Percentiles rank a stretch among this genome's conserved stretches.
Conservation (phyloP, 1,140 invertebrate species). For the Drosophila hydei region DNA sequence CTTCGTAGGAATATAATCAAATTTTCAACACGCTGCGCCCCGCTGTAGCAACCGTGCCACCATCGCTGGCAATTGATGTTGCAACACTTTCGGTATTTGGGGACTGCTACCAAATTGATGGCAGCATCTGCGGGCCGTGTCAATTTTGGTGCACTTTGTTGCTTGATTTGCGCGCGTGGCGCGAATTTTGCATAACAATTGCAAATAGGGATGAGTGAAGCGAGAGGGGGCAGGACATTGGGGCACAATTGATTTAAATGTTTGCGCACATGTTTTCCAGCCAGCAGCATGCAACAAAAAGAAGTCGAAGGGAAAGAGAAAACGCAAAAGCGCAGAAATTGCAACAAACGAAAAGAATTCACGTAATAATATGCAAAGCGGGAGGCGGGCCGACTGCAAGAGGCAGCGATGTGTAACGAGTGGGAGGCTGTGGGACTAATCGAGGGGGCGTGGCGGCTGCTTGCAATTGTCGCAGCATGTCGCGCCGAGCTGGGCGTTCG, state of each 20-base stretch:
- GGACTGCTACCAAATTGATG: slow-evolving; percentile 24
- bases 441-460: neutral
- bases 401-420: slow-evolving; percentile 46
- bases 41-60: neutral
- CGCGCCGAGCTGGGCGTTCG: slow-evolving; percentile 42
- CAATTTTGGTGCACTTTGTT: slow-evolving; percentile 50
- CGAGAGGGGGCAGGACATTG: slow-evolving; percentile 16
- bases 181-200: slow-evolving; percentile 79
- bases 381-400: slow-evolving; percentile 8
- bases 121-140: slow-evolving; percentile 30
- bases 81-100: slow-evolving; percentile 3
- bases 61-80: slow-evolving; percentile 1
- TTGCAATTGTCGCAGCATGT: slow-evolving; percentile 76
- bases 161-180: slow-evolving; percentile 65
- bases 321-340: slow-evolving; percentile 36
- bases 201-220: neutral
- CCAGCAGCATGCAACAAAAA: slow-evolving; percentile 16
- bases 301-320: too few species aligned
- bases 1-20: slow-evolving; percentile 11
- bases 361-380: slow-evolving; percentile 77
- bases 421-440: slow-evolving; percentile 31
- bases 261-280: slow-evolving; percentile 76
- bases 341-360: slow-evolving; percentile 54
- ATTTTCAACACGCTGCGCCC: neutral
- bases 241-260: slow-evolving; percentile 79